Evolutionary conservation across 2,797 vertebrate species (phyloP).

Genomic region (Florisuga fusca): DNA sequence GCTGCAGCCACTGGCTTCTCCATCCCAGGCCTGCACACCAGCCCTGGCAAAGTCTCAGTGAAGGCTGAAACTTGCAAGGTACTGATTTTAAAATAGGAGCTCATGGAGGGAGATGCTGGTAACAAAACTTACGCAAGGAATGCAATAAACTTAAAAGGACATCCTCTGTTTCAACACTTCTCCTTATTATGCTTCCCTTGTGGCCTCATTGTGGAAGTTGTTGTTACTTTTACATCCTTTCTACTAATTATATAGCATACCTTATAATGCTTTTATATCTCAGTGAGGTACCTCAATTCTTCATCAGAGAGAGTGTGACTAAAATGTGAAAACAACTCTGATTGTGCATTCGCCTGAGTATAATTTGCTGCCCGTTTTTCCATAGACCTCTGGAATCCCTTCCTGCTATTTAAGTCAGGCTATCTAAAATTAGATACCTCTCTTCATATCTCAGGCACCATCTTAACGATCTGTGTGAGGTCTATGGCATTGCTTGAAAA

Average conservation of each 20-base stretch:
- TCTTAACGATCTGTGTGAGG: constrained; percentile 71
- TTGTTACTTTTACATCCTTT: neutral
- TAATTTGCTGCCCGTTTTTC: neutral
- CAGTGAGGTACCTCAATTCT: neutral
- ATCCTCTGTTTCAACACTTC: neutral
- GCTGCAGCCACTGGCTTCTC: neutral
- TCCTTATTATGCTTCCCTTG: neutral
- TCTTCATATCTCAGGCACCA: constrained; percentile 60
- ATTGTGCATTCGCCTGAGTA: accelerated
- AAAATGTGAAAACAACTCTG: neutral
- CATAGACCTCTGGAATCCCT: constrained; percentile 6
- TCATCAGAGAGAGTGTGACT: neutral
- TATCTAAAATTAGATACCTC: constrained; percentile 61
- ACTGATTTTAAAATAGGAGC: neutral
- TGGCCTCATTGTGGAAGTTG: neutral
- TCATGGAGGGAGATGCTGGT: neutral
- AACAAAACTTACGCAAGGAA: neutral
- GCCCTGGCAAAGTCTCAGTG: neutral
- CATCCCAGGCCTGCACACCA: neutral
- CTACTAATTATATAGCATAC: neutral
- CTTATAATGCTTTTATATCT: neutral
- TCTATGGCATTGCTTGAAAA: constrained; percentile 55
- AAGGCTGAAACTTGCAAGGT: neutral
- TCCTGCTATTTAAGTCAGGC: neutral
- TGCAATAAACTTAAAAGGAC: neutral